Evolutionary conservation across 2,797 vertebrate genomes (phyloP).

Genomic region (Crypturellus tataupa): DNA sequence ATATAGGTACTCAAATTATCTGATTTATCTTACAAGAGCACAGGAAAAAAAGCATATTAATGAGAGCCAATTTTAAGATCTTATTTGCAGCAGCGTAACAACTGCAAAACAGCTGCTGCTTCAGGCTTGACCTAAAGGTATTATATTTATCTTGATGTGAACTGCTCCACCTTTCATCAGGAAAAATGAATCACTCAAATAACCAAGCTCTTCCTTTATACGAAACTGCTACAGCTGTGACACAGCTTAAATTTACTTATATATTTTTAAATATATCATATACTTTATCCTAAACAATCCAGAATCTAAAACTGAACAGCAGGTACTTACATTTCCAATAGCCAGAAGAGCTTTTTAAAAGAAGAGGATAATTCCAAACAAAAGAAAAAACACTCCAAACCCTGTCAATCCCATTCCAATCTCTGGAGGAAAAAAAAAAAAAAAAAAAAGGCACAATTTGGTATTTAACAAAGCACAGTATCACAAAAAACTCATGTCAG

Average conservation of each 20-base stretch:
- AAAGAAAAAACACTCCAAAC: constrained; percentile 97
- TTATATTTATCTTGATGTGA: not conserved
- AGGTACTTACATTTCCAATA: constrained; percentile 94
- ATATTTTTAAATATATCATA: not conserved
- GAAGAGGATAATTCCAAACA: constrained; percentile 98
- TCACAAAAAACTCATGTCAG: not conserved
- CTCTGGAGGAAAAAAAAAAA: constrained; percentile 83
- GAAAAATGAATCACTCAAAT: not conserved
- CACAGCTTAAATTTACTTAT: not conserved
- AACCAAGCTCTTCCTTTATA: not conserved
- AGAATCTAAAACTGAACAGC: not conserved
- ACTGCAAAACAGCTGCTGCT: not conserved
- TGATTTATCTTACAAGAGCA: not conserved
- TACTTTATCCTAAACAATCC: not conserved
- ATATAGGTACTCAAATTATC: not conserved
- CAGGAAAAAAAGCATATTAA: not conserved
- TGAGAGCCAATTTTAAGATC: not conserved
- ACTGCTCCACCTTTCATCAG: not conserved
- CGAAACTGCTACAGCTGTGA: not conserved
- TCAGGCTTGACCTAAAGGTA: not conserved
- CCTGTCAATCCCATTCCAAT: constrained; percentile 97
- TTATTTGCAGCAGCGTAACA: not conserved
- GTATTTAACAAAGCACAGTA: not conserved
- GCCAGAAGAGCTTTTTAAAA: constrained; percentile 98
- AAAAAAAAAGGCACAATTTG: not conserved